These are phyloP conservation scores for Zosterops hypoxanthus DNA, from an alignment of 2,113 vertebrate species.

Conservation along the genomic window DNA sequence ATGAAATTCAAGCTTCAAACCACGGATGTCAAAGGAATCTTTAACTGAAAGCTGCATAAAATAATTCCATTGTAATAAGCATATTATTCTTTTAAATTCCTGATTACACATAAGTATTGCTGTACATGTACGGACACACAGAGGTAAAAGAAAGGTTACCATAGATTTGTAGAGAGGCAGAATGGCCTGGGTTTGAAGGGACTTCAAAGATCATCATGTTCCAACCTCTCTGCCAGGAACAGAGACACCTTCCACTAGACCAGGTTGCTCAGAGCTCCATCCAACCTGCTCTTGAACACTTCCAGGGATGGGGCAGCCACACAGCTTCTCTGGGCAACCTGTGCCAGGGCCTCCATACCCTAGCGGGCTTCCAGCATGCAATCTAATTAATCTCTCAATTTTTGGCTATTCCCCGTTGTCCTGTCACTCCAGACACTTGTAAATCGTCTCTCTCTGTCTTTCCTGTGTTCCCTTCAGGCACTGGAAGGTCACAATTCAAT, in stretches of 20 bases:
- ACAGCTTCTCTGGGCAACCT: fast-evolving
- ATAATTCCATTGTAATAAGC: neutral
- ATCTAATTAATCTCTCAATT: neutral
- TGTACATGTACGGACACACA: fast-evolving
- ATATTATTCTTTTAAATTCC: neutral
- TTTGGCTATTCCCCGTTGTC: fast-evolving
- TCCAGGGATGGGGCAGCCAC: neutral
- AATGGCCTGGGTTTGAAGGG: neutral
- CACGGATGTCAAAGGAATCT: fast-evolving
- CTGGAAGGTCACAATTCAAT: fast-evolving
- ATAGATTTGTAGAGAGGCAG: fast-evolving
- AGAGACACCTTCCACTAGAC: neutral
- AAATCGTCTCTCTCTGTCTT: neutral
- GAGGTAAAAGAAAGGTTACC: neutral
- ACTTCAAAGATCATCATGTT: too few species aligned
- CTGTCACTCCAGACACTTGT: fast-evolving
- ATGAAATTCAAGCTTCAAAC: neutral
- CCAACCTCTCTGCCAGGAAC: neutral
- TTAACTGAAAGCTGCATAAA: neutral
- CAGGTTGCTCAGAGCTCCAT: neutral
- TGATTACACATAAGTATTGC: neutral
- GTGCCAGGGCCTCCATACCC: fast-evolving
- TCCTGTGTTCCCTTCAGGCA: fast-evolving
- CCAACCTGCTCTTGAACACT: neutral
- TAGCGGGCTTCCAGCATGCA: neutral